Evolutionary conservation across 2,888 invertebrate genomes (phyloP).

Genomic region (Diarsia mendica): DNA sequence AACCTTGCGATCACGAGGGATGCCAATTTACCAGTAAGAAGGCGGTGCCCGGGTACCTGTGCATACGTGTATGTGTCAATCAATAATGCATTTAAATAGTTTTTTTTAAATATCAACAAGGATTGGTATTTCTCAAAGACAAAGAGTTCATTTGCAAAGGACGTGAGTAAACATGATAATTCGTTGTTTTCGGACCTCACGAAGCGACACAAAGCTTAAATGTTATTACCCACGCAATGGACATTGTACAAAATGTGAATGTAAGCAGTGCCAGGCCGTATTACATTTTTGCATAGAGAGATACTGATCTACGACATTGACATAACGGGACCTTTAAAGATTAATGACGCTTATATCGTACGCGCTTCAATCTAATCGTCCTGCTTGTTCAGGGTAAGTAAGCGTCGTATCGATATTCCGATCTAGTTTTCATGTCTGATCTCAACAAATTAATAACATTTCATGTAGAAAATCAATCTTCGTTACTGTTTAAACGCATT

Average conservation of each 20-base stretch:
- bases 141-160: conserved; percentile 9
- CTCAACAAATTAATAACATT: conserved; percentile 43
- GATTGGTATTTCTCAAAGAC: conserved; percentile 1
- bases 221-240: conserved; percentile 52
- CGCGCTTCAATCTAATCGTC: conserved; percentile 72
- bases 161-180: conserved; percentile 39
- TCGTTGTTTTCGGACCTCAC: conserved; percentile 51
- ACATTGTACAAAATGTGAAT: conserved; percentile 54
- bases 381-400: conserved; percentile 65
- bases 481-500: neutral
- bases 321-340: conserved; percentile 82
- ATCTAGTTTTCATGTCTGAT: conserved; percentile 67
- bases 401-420: conserved; percentile 69
- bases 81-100: neutral
- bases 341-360: conserved; percentile 77
- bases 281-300: conserved; percentile 66
- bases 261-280: conserved; percentile 53
- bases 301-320: conserved; percentile 71
- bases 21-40: neutral
- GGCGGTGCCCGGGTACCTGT: neutral
- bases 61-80: neutral
- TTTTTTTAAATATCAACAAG: conserved; percentile 1
- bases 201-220: conserved; percentile 39
- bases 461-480: conserved; percentile 13
- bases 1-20: neutral